These are phyloP conservation scores for Drosophila nannoptera DNA, from an alignment of 1,140 invertebrate genomes.

Conservation along the genomic window DNA sequence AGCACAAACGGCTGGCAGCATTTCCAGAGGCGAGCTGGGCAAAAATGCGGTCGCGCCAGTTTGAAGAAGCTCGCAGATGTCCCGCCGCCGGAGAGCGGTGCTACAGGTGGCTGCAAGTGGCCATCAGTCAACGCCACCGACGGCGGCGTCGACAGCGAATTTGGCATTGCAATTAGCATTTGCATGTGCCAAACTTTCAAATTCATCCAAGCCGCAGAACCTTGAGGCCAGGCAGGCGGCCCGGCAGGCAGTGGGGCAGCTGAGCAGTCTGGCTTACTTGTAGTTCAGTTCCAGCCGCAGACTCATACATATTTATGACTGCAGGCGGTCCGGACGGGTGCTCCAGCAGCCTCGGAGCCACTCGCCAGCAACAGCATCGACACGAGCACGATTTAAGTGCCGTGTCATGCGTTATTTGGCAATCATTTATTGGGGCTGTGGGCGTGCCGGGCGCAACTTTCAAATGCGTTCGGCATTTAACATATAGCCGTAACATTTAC, in stretches of 20 bases:
- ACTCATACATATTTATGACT: constrained; percentile 59
- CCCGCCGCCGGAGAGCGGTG: constrained; percentile 20
- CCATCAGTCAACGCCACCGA: constrained; percentile 57
- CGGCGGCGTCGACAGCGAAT: constrained; percentile 19
- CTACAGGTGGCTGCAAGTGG: constrained; percentile 29
- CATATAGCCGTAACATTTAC: constrained; percentile 66
- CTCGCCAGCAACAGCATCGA: constrained; percentile 2
- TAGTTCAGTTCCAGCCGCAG: background rate
- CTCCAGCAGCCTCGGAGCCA: background rate
- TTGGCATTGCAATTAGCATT: constrained; percentile 59
- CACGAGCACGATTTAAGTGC: constrained; percentile 54
- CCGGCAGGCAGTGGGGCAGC: constrained; percentile 4
- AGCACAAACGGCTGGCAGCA: constrained; percentile 56
- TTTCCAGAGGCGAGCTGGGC: constrained; percentile 20
- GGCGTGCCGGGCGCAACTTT: constrained; percentile 65
- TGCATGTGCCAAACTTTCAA: constrained; percentile 65
- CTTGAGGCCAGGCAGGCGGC: constrained; percentile 40
- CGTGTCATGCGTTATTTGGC: constrained; percentile 63
- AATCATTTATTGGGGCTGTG: constrained; percentile 50
- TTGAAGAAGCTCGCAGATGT: constrained; percentile 31
- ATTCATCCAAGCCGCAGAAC: constrained; percentile 48
- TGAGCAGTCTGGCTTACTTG: background rate
- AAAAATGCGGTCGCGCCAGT: constrained; percentile 64
- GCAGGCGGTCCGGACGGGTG: constrained; percentile 39
- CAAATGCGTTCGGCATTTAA: constrained; percentile 53